Conservation (phyloP, 2,888 invertebrate species). For the Ephialtes manifestator region DNA sequence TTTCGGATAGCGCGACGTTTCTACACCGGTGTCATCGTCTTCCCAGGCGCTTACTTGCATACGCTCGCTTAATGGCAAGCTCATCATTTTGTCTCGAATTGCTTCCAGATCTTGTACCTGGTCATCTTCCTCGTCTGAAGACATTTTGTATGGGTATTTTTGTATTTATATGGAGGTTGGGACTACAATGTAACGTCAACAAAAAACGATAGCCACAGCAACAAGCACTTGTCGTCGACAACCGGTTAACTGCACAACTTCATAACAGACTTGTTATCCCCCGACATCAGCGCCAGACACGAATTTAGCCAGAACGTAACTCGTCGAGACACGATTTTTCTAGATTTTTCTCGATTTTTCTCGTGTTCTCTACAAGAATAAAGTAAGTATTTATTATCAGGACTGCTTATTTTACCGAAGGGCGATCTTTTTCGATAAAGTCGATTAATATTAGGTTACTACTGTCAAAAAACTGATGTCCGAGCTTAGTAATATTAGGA, state of each 20-base stretch:
- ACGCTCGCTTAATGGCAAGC: conserved; percentile 78
- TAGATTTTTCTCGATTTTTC: no score
- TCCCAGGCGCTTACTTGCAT: conserved; percentile 94
- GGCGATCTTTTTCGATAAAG: no score
- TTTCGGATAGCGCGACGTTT: conserved; percentile 90
- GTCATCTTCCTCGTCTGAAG: conserved; percentile 82
- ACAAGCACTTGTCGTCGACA: conserved; percentile 12
- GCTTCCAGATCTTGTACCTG: conserved; percentile 79
- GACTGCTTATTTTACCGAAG: no score
- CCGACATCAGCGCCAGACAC: not conserved
- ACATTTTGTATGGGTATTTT: conserved; percentile 71
- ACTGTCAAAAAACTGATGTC: no score
- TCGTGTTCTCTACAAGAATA: no score
- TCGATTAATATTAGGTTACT: no score
- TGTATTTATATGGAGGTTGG: conserved; percentile 3
- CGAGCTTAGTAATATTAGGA: no score
- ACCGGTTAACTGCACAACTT: not conserved
- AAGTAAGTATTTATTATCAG: no score
- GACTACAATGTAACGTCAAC: not conserved
- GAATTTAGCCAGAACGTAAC: no score
- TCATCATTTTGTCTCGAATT: conserved; percentile 81
- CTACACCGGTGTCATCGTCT: conserved; percentile 91
- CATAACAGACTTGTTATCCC: not conserved
- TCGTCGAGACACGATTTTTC: no score
- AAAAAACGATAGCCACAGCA: not conserved